Evolutionary conservation across 2,797 vertebrate species (phyloP).

Genomic region (Morelia viridis): DNA sequence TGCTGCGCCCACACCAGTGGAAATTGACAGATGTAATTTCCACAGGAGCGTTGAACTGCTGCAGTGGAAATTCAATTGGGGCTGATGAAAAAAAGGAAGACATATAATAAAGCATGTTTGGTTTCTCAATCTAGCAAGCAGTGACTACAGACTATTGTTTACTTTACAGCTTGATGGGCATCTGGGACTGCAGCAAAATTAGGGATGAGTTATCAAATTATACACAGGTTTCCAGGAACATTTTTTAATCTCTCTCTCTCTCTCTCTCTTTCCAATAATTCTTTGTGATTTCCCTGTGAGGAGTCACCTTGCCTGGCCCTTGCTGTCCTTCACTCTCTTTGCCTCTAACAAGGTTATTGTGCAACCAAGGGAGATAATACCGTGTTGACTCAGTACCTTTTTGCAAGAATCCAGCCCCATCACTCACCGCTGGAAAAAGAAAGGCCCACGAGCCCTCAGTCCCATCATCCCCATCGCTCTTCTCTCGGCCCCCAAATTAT

Average conservation of each 20-base stretch:
- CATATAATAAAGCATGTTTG: background rate
- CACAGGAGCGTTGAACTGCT: constrained; percentile 10
- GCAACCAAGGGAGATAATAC: too few species aligned
- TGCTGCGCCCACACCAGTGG: background rate
- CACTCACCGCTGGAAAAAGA: too few species aligned
- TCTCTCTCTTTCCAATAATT: background rate
- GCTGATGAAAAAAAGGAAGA: background rate
- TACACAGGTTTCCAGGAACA: background rate
- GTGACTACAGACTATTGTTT: background rate
- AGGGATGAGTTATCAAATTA: background rate
- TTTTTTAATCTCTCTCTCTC: background rate
- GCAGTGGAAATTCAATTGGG: constrained; percentile 25
- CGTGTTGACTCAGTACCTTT: too few species aligned
- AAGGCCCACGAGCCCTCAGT: too few species aligned
- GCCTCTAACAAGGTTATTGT: too few species aligned
- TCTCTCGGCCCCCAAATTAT: too few species aligned
- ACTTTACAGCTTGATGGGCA: too few species aligned
- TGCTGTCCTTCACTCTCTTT: too few species aligned
- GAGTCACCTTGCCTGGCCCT: too few species aligned
- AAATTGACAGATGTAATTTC: constrained; percentile 42
- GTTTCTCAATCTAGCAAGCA: background rate
- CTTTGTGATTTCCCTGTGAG: too few species aligned
- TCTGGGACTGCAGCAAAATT: background rate
- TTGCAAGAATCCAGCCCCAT: too few species aligned
- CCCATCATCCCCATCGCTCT: too few species aligned